Percentiles rank a stretch among this genome's conserved stretches.
phyloP scores from a whole-genome alignment of 2,888 invertebrate genomes.

The Melanchra persicariae region DNA sequence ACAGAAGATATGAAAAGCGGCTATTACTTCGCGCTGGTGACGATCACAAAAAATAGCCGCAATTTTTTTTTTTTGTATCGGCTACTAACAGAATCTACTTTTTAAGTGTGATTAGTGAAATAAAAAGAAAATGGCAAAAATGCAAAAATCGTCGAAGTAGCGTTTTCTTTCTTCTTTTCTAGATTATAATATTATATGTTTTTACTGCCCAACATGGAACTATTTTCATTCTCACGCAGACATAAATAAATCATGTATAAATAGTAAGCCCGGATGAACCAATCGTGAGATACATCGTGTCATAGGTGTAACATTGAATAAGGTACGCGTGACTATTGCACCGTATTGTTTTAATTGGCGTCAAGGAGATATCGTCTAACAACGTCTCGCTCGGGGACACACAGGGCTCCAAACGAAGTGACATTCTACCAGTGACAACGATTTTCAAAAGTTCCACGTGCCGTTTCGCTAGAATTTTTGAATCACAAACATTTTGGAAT shows the following conservation, averaged over 20 bases:
- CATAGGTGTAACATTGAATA: conserved; percentile 22
- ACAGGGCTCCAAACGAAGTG: neutral
- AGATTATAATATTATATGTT: neutral
- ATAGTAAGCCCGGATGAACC: neutral
- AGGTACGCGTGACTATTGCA: conserved; percentile 48
- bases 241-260: neutral
- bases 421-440: neutral
- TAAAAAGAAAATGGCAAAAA: too few relatives aligned
- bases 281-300: neutral
- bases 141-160: too few relatives aligned
- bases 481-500: neutral
- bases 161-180: neutral
- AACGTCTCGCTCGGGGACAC: conserved; percentile 24
- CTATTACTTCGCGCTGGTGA: too few relatives aligned
- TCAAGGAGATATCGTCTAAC: conserved; percentile 73
- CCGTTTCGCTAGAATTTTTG: neutral
- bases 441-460: neutral
- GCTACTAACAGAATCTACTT: too few relatives aligned
- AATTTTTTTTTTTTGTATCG: too few relatives aligned
- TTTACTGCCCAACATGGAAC: neutral
- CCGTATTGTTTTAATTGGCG: conserved; percentile 80
- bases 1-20: too few relatives aligned
- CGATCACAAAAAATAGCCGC: too few relatives aligned
- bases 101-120: too few relatives aligned
- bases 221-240: neutral